These are phyloP conservation scores for Himantopus leucocephalus DNA, from an alignment of 2,113 vertebrate species.

Conservation along the genomic window DNA sequence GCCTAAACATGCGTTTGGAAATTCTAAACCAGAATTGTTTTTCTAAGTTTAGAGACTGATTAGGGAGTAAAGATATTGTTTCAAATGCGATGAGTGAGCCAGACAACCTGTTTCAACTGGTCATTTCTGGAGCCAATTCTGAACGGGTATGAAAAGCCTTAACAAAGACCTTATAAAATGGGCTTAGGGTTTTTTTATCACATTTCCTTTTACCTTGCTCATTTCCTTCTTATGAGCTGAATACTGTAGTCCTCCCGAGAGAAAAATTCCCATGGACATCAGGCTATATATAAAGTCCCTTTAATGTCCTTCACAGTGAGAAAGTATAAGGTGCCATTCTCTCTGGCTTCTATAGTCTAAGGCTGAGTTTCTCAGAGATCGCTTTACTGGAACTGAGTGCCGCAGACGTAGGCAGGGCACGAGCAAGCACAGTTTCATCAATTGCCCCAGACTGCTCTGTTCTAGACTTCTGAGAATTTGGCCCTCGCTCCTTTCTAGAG, in stretches of 20 bases:
- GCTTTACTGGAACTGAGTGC: background rate
- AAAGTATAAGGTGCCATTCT: background rate
- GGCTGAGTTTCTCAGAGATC: background rate
- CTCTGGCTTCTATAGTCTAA: background rate
- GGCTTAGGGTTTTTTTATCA: background rate
- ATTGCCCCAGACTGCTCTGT: background rate
- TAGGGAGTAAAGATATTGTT: slow-evolving; percentile 52
- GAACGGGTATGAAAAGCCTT: background rate
- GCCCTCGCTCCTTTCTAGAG: background rate
- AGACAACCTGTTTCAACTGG: slow-evolving; percentile 22
- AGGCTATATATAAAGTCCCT: background rate
- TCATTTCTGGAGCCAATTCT: background rate
- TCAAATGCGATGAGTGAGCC: background rate
- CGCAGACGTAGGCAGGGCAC: background rate
- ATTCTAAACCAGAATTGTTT: slow-evolving; percentile 65
- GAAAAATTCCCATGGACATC: background rate
- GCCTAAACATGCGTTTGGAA: slow-evolving; percentile 49
- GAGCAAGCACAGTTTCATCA: background rate
- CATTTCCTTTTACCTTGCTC: slow-evolving; percentile 17
- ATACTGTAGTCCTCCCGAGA: background rate
- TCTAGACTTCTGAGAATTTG: background rate
- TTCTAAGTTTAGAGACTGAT: slow-evolving; percentile 10
- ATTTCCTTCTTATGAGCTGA: slow-evolving; percentile 15
- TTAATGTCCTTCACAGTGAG: background rate
- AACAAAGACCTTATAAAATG: background rate